Percentiles rank a stretch among this genome's conserved stretches.
Conservation (phyloP, 2,113 vertebrate genomes). For the Puntigrus tetrazona region DNA sequence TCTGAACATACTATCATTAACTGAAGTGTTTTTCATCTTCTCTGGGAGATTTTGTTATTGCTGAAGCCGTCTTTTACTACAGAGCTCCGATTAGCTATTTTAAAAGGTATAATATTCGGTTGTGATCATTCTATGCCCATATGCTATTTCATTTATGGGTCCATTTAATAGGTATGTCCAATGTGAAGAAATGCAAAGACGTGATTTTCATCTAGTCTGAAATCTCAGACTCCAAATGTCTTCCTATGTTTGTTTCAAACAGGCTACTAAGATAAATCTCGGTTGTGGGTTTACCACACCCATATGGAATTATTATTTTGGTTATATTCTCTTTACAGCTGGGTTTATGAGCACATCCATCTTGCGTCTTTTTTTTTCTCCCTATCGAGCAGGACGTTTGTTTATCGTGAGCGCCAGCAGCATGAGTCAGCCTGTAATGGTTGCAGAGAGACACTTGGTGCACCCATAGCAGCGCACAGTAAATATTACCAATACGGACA, state of each 20-base stretch:
- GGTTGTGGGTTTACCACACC: not conserved
- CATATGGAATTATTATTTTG: slow-evolving; percentile 29
- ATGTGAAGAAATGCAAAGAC: not conserved
- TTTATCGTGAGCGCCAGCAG: slow-evolving; percentile 14
- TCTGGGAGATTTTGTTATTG: not conserved
- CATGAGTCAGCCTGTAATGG: slow-evolving; percentile 27
- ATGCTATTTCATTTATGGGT: not conserved
- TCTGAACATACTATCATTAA: not conserved
- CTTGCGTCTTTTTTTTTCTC: slow-evolving; percentile 10
- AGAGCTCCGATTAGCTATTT: not conserved
- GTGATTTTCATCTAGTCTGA: too few relatives aligned
- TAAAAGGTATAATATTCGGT: not conserved
- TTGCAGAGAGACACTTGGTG: slow-evolving; percentile 25
- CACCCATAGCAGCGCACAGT: not conserved
- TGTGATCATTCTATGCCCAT: not conserved
- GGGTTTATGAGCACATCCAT: slow-evolving; percentile 41
- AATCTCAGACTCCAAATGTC: not conserved
- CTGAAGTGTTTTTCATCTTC: not conserved
- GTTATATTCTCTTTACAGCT: slow-evolving; percentile 32
- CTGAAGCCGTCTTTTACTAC: not conserved
- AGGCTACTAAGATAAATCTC: slow-evolving; percentile 19
- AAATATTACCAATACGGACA: slow-evolving; percentile 13
- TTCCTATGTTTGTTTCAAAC: not conserved
- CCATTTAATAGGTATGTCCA: not conserved
- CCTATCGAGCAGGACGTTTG: not conserved